Evolutionary conservation across 2,888 invertebrate species (phyloP), one percentile per base, ranked within the genome.

Genomic region (Melanostoma mellinum): DNA sequence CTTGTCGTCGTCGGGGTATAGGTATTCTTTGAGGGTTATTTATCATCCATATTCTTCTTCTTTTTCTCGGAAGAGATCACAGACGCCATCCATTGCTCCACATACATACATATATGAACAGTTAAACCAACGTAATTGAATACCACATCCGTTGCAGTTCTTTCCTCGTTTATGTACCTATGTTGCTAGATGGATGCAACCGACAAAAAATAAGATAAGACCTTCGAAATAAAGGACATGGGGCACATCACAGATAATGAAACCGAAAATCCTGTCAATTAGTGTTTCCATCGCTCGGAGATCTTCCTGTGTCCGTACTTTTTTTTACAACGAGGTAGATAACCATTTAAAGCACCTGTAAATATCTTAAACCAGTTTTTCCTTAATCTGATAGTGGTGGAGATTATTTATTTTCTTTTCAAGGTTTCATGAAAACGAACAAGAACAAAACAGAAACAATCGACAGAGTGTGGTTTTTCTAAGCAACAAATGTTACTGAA

Each of bases 251-350:
- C 63, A 75, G 48, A 71, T 69, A 80, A 63, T 44, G 63, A 75
- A 71, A 71, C 76, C 65, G 44, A 65, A 71, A 76, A 81, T 71
- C 76, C 69, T 76, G 80, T 71, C 76, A 81, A 76, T 81, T 81
- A 76, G 65, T 71, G 71, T 36, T 58, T 33, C 46, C 50, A 50
- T n/a, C 9, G 10, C 55, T 53, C 44, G 32, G 10, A 40, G 10
- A 4, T 10, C 40, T 58, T 50, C 52, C 0, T 42, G n/a, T 67
- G 2, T 32, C 35, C 2, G 4, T 42, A 40, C 8, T 40, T 53
- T 32, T 20, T 30, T 50, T 9, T 10, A 4, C 8, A 50, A 32
- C 10, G 32, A 36, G 35, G 44, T 38, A 50, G 38, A 55, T 6
- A n/a, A n/a, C 50, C 44, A n/a, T 30, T 48, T 35, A 40, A 73